A percentile compares a stretch with the other conserved stretches of the same genome.
Evolutionary conservation across 1,140 invertebrate genomes (phyloP).

Genomic region (Leptoteleia sp.): DNA sequence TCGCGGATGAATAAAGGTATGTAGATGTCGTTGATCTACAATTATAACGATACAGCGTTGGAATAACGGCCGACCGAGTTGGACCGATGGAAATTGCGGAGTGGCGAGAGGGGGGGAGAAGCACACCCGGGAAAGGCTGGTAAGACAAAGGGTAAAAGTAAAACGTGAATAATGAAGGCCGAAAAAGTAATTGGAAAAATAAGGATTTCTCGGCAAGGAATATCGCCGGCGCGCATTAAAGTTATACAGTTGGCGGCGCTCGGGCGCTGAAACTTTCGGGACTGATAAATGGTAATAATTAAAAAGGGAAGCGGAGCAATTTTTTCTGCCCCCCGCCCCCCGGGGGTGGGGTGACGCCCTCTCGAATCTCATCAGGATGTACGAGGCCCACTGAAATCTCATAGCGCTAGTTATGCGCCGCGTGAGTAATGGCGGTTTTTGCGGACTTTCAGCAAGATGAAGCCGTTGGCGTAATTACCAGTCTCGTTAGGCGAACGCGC

Average conservation of each 20-base stretch:
- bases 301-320: slow-evolving; percentile 44
- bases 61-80: slow-evolving; percentile 3
- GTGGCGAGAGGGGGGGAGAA: background rate
- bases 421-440: slow-evolving; percentile 78
- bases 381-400: slow-evolving; percentile 57
- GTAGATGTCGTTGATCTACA: slow-evolving; percentile 40
- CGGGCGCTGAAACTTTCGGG: slow-evolving; percentile 25
- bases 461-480: slow-evolving; percentile 80
- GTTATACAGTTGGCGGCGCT: slow-evolving; percentile 38
- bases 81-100: slow-evolving; percentile 14
- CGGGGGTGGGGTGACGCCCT: slow-evolving; percentile 34
- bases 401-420: slow-evolving; percentile 50
- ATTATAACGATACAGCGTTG: slow-evolving; percentile 31
- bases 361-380: slow-evolving; percentile 66
- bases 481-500: slow-evolving; percentile 77
- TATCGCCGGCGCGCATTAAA: slow-evolving; percentile 3
- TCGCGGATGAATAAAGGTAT: slow-evolving; percentile 22
- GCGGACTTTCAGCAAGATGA: slow-evolving; percentile 78
- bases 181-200: slow-evolving; percentile 53
- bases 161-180: slow-evolving; percentile 42
- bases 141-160: slow-evolving; percentile 30
- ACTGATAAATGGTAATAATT: slow-evolving; percentile 57
- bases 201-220: slow-evolving; percentile 16
- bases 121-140: background rate
- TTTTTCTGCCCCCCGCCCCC: slow-evolving; percentile 3